These are phyloP conservation scores for Hephaestus fuliginosus DNA, from an alignment of 2,797 vertebrate genomes.

Conservation along the genomic window DNA sequence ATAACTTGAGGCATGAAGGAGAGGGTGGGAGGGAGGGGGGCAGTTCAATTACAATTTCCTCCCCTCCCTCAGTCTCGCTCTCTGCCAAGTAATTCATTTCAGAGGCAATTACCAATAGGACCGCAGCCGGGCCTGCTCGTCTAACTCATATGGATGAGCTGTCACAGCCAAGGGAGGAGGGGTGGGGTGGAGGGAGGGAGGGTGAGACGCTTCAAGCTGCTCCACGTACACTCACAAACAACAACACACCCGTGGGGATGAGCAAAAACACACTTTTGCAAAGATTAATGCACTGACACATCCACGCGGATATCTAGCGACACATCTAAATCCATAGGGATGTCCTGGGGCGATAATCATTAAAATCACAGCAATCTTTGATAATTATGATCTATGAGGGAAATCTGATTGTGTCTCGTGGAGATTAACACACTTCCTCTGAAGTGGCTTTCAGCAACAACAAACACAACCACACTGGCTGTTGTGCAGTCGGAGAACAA, in stretches of 20 bases:
- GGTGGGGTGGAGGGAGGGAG: background rate
- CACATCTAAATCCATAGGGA: constrained; percentile 51
- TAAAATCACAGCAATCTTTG: constrained; percentile 55
- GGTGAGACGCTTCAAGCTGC: constrained; percentile 57
- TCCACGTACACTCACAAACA: constrained; percentile 66
- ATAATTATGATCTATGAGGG: constrained; percentile 61
- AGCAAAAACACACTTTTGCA: constrained; percentile 41
- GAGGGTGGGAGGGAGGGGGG: constrained; percentile 46
- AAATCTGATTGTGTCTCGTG: constrained; percentile 38
- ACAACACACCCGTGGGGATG: constrained; percentile 57
- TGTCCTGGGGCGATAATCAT: constrained; percentile 59
- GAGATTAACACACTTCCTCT: constrained; percentile 35
- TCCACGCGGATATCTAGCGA: constrained; percentile 37
- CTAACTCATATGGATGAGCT: constrained; percentile 84
- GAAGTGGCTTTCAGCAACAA: constrained; percentile 59
- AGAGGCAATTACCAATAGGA: constrained; percentile 82
- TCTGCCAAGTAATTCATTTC: constrained; percentile 86
- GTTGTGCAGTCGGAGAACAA: constrained; percentile 72
- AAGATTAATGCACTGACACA: constrained; percentile 36
- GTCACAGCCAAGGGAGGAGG: constrained; percentile 63
- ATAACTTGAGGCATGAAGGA: constrained; percentile 79
- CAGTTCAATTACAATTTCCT: constrained; percentile 85
- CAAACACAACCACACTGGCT: constrained; percentile 52
- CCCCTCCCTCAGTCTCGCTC: constrained; percentile 70
- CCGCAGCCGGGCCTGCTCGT: constrained; percentile 62